These are phyloP conservation scores for Drosophila acutilabella DNA, from an alignment of 2,888 invertebrate species.

Conservation along the genomic window DNA sequence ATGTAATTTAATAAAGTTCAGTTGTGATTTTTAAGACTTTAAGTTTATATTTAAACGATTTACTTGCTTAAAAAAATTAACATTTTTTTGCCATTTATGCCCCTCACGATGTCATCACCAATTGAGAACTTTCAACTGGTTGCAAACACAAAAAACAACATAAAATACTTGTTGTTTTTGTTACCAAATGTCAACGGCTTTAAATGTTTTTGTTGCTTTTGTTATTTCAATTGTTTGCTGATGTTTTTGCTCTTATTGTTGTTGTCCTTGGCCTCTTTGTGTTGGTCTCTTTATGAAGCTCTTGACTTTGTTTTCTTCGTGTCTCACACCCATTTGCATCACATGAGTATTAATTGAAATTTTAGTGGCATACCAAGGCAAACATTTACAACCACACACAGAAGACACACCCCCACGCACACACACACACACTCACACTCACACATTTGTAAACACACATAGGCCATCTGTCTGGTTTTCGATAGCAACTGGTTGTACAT, in stretches of 20 bases:
- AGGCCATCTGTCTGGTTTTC: constrained; percentile 9
- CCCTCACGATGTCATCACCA: constrained; percentile 32
- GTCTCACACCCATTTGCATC: constrained; percentile 23
- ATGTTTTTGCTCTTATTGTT: constrained; percentile 16
- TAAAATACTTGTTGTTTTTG: constrained; percentile 12
- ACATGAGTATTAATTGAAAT: constrained; percentile 62
- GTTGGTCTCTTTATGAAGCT: constrained; percentile 34
- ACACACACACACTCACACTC: neutral
- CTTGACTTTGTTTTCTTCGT: constrained; percentile 8
- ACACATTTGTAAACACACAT: neutral
- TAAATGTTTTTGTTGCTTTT: constrained; percentile 14
- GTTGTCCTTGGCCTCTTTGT: constrained; percentile 11
- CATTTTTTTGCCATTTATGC: too few species aligned
- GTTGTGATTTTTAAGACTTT: neutral
- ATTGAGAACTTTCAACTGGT: constrained; percentile 10
- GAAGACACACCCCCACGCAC: neutral
- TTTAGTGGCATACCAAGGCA: constrained; percentile 50
- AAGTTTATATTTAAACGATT: too few species aligned
- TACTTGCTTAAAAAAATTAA: neutral
- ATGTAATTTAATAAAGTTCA: too few species aligned
- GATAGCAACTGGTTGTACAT: constrained; percentile 40
- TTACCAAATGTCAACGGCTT: constrained; percentile 43
- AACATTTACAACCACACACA: neutral
- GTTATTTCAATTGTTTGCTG: neutral
- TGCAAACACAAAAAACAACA: constrained; percentile 13